A percentile compares a stretch with the other conserved stretches of the same genome.
Conservation (phyloP, 2,797 vertebrate genomes). For the Dromococcyx pavoninus region DNA sequence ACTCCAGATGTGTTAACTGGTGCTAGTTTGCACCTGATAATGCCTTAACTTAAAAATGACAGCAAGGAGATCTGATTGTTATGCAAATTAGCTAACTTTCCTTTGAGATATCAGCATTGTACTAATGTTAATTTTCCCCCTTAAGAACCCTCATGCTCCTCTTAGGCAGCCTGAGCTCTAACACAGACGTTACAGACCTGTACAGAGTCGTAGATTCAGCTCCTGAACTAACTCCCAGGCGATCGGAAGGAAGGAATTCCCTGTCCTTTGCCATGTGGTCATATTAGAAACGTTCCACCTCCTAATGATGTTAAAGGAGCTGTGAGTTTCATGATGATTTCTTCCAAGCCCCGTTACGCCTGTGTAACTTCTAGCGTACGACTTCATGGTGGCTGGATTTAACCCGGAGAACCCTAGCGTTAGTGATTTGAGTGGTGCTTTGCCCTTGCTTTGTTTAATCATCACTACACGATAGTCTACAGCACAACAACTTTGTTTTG, state of each 20-base stretch:
- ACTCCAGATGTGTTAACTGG: conserved; percentile 46
- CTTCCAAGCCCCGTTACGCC: conserved; percentile 25
- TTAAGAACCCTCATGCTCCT: conserved; percentile 6
- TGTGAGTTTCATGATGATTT: conserved; percentile 39
- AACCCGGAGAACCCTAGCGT: conserved; percentile 56
- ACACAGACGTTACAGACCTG: conserved; percentile 40
- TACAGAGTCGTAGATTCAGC: conserved; percentile 59
- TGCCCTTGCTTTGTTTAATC: conserved; percentile 80
- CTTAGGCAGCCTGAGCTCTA: conserved; percentile 17
- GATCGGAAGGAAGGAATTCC: background rate
- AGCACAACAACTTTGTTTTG: conserved; percentile 73
- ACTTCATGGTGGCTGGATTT: conserved; percentile 50
- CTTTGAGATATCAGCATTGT: conserved; percentile 51
- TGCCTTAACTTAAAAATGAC: conserved; percentile 67
- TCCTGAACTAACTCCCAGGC: conserved; percentile 18
- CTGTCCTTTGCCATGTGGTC: conserved; percentile 41
- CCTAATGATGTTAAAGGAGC: background rate
- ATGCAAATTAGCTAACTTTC: conserved; percentile 64
- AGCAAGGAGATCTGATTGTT: conserved; percentile 69
- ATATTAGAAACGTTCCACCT: conserved; percentile 38
- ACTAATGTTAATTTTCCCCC: conserved; percentile 57
- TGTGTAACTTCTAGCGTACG: conserved; percentile 28
- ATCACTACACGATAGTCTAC: conserved; percentile 80
- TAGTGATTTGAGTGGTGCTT: conserved; percentile 79
- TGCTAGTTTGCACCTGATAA: conserved; percentile 68